Conservation (phyloP, 2,113 vertebrate species). For the Scytalopus superciliaris region DNA sequence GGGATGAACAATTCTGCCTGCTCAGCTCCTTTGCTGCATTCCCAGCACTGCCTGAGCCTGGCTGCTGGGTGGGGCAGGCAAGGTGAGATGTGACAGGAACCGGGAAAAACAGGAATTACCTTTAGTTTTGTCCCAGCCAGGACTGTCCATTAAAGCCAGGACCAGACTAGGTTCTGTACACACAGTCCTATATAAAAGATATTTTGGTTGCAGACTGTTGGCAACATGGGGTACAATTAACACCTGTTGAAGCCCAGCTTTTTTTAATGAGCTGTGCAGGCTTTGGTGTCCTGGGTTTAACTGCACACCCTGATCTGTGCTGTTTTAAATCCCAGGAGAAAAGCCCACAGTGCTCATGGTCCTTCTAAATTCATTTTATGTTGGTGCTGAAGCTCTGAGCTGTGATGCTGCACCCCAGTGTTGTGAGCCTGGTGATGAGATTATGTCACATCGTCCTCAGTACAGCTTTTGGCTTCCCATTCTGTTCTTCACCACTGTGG, state of each 20-base stretch:
- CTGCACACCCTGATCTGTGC: neutral
- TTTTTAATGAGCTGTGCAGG: neutral
- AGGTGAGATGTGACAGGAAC: neutral
- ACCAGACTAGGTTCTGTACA: accelerated
- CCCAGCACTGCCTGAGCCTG: neutral
- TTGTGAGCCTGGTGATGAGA: neutral
- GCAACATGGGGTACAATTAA: accelerated
- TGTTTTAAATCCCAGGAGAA: neutral
- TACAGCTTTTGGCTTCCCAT: neutral
- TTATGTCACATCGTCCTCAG: neutral
- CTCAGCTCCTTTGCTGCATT: neutral
- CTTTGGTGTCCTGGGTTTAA: neutral
- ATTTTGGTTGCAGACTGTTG: neutral
- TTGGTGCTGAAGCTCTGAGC: neutral
- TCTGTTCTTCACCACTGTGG: neutral
- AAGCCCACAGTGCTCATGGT: neutral
- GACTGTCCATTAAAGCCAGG: neutral
- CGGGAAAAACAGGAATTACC: neutral
- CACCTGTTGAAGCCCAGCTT: neutral
- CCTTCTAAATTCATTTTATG: neutral
- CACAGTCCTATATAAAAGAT: neutral
- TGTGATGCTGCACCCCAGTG: neutral
- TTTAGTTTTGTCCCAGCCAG: neutral
- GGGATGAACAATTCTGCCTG: neutral
- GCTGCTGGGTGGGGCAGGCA: neutral